A percentile compares a stretch with the other conserved stretches of the same genome.
Evolutionary conservation across 2,797 vertebrate species (phyloP).

Genomic region (Spatula clypeata): DNA sequence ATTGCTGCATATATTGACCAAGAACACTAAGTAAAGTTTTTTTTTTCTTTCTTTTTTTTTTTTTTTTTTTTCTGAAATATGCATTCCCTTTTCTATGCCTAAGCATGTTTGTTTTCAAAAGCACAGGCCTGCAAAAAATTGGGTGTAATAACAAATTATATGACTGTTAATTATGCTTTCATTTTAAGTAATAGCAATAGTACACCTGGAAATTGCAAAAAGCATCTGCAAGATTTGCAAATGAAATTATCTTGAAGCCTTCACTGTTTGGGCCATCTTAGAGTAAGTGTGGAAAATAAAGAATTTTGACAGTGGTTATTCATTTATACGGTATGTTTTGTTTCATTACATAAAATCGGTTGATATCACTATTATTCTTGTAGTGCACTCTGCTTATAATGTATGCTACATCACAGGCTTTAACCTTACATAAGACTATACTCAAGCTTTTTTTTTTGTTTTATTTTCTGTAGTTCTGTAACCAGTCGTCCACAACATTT

Average conservation of each 20-base stretch:
- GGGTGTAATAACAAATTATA: not conserved
- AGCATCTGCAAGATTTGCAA: not conserved
- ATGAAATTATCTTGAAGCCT: not conserved
- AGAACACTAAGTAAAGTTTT: not conserved
- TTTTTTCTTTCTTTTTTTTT: not conserved
- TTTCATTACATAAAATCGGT: not conserved
- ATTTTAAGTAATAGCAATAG: not conserved
- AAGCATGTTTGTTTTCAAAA: not conserved
- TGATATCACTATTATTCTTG: not conserved
- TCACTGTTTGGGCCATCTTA: not conserved
- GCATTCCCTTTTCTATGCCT: not conserved
- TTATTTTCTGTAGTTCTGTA: not conserved
- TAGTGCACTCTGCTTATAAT: not conserved
- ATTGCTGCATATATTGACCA: not conserved
- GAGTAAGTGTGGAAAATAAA: conserved; percentile 19
- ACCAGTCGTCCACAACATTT: not conserved
- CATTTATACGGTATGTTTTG: not conserved
- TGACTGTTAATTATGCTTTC: not conserved
- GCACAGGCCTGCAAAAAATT: not conserved
- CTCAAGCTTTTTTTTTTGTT: not conserved
- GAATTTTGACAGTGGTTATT: not conserved
- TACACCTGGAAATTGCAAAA: not conserved
- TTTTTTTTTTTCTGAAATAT: not conserved
- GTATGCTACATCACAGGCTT: not conserved
- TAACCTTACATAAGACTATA: not conserved